Evolutionary conservation across 2,113 vertebrate genomes (phyloP), one percentile per base, ranked within the genome.

Genomic region (Gymnorhina tibicen): DNA sequence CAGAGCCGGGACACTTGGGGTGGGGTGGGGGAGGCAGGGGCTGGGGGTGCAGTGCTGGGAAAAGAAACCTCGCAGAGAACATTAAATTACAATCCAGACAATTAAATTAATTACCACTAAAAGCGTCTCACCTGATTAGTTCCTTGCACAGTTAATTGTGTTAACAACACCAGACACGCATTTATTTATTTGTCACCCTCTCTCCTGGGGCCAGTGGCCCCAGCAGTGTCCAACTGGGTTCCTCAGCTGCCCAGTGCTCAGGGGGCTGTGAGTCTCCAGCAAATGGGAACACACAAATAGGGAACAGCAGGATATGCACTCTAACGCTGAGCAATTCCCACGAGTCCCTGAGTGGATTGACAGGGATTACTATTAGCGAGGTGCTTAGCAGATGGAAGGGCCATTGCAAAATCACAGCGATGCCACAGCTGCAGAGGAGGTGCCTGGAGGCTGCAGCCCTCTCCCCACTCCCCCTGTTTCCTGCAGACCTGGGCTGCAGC

Each of bases 101-200:
- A 94, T 94, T 97, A 96, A 92, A 96, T 96, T 95, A 94, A 97
- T 97, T 96, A 80, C 88, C 50, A 35, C 77, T 92, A 83, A 76
- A 95, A 97, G 84, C 5, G 0, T 89, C 96, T 95, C 93, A 93
- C 86, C 96, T 97, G 95, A 97, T 97, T 90, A 96, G 85, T n/a
- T 87, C 66, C 69, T 84, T 74, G 90, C 84, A 91, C 90, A 60
- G 62, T 85, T 95, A 95, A 97, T 96, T 93, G 74, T 77, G 68
- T 85, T 88, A 91, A 79, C 64, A 60, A 42, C n/a, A 44, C 46
- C 3, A 12, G 42, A 83, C 83, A 70, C 12, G 75, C 2, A 2
- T 63, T 77, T 85, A 53, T 76, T 85, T 92, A 89, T 82, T 94
- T 70, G 64, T 58, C 8, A 4, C 42, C 9, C 35, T 50, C 33